Base-by-base conservation (phyloP, 2,888 invertebrate genomes). In the Coenonympha arcania region DNA sequence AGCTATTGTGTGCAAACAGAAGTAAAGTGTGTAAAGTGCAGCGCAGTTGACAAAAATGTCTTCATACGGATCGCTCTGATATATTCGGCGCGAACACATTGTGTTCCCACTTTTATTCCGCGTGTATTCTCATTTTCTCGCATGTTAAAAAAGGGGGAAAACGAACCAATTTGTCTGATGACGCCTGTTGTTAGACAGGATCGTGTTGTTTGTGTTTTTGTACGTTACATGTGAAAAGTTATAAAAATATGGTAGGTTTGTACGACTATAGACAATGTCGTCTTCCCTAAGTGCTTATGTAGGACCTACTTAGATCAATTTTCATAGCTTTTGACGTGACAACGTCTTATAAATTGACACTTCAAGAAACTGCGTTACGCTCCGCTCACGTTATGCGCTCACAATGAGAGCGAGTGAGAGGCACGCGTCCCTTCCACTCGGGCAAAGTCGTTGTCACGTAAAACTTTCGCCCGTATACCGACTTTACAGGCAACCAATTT, bases 91-190 rank as follows among this genome's bases (percentile, higher is more conserved):
- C 44, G 48, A 54, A 46, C 54, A 51, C 55, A 52, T 52, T 52
- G 50, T 43, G 46, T 56, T 54, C 52, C 50, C 52, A 45, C 47
- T 52, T 50, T 50, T 48, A 43, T 31, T 33, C 16, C 24, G 15
- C 15, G 39, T 22, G 37, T 39, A 33, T 33, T 33, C 16, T 33
- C 46, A 39, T 18, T 49, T 24, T 40, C 16, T 33, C 16, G 15
- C 46, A 39, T 18, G 49, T 24, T 40, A 13, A 30, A 44, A 48
- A 47, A 26, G 34, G 54, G 58, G 56, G 34, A 52, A 54, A 30
- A 52, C 49, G 43, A 47, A 54, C 56, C 58, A 56, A 56, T 58
- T 56, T 58, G 52, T 54, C 52, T 58, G 58, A 58, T 58, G 58
- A 56, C 50, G 57, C 48, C 48, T 57, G 44, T 44, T 33, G 43